Base-by-base conservation (phyloP, 2,113 vertebrate species). In the Sturnus vulgaris region DNA sequence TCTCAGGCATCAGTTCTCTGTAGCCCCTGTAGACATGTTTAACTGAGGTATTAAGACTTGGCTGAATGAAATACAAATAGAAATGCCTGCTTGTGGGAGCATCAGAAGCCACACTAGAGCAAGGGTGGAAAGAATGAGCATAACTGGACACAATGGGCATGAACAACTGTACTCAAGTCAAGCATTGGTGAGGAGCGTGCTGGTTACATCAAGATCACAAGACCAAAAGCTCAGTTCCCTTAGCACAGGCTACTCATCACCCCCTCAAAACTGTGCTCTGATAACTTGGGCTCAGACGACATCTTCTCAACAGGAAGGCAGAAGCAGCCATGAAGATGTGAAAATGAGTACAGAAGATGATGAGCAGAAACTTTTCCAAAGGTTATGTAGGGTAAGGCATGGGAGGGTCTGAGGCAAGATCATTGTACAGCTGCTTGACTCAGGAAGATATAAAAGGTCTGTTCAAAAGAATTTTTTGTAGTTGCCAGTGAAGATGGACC, bases 171-270 rank as follows among this genome's bases (percentile, higher is more conserved):
- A 70, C 23, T 66, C 37, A 87, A 44, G 64, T 23, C 8, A 28
- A 91, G 31, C 11, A 79, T 44, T 0, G 1, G 40, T 68, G 40
- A 85, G 15, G 24, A 75, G 15, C 10, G 10, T 49, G 53, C 16
- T 63, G 20, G 27, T 73, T 60, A 84, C 14, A 49, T n/a, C 17
- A 71, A 89, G 61, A 44, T 15, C 22, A 60, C 16, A 64, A 35
- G n/a, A 71, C 9, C 8, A 72, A 24, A 85, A 39, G 15, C 60
- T 88, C 6, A 1, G 16, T 47, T 49, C 28, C 11, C 39, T 63
- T 68, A 66, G 18, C 28, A 42, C 0, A 72, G 13, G 28, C 46
- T 70, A 30, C 30, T 46, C 0, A 0, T 24, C 25, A 27, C 47
- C 2, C 3, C 5, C 5, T 2, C 18, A 70, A 53, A 65, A 12